Percentiles rank a stretch among this genome's conserved stretches.
Evolutionary conservation across 2,113 vertebrate genomes (phyloP).

Genomic region (Cheirogaleus medius): DNA sequence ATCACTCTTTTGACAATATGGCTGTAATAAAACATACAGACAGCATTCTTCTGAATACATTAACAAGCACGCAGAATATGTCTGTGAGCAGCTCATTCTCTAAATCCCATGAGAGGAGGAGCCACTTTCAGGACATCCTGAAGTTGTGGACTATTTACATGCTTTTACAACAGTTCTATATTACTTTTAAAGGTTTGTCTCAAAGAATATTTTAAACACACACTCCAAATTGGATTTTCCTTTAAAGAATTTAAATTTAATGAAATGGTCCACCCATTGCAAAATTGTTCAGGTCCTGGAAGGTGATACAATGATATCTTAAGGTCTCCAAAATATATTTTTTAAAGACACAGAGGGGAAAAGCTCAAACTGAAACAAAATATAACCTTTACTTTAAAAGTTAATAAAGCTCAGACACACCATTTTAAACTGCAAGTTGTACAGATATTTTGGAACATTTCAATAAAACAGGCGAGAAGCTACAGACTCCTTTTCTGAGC

Average conservation of each 20-base stretch:
- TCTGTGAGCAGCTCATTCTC: neutral
- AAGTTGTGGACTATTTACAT: neutral
- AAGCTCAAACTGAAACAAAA: neutral
- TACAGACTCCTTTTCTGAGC: neutral
- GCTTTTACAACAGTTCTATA: neutral
- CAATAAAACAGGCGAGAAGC: neutral
- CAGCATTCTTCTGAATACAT: neutral
- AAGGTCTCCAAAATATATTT: neutral
- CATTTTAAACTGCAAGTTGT: neutral
- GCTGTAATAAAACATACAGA: neutral
- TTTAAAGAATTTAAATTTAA: neutral
- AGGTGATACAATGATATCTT: neutral
- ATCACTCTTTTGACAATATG: neutral
- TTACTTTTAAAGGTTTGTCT: neutral
- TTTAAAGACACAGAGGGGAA: neutral
- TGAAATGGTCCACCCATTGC: neutral
- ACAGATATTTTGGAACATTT: neutral
- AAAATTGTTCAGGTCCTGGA: neutral
- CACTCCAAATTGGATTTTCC: neutral
- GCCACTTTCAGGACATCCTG: neutral
- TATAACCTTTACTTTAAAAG: slow-evolving; percentile 2
- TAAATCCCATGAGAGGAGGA: neutral
- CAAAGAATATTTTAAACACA: neutral
- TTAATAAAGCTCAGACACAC: neutral
- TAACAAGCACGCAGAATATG: neutral